Conservation (phyloP, 2,888 invertebrate genomes). For the Melinopterus prodromus region DNA sequence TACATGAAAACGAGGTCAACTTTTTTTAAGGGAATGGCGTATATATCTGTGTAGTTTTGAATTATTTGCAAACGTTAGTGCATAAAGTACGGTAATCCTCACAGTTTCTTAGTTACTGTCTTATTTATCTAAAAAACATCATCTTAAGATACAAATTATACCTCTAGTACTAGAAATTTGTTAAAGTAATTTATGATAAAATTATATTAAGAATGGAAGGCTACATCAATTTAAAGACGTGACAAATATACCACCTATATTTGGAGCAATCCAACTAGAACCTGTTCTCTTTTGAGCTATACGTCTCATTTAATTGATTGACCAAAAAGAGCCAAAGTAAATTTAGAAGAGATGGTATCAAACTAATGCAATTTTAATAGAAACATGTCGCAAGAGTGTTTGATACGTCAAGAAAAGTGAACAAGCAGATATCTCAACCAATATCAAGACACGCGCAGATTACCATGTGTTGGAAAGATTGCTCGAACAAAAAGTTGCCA, state of each 20-base stretch:
- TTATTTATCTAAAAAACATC: too few relatives aligned
- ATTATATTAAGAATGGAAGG: too few relatives aligned
- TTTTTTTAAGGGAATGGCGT: too few relatives aligned
- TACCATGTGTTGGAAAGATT: not conserved
- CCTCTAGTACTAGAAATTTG: too few relatives aligned
- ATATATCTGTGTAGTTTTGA: too few relatives aligned
- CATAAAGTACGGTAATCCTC: too few relatives aligned
- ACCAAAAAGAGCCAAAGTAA: constrained; percentile 32
- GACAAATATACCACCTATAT: constrained; percentile 24
- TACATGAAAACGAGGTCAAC: too few relatives aligned
- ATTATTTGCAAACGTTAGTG: too few relatives aligned
- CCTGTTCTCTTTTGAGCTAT: constrained; percentile 29
- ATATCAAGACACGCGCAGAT: not conserved
- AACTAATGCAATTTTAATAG: constrained; percentile 19
- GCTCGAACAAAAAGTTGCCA: not conserved
- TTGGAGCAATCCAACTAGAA: constrained; percentile 30
- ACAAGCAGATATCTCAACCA: not conserved
- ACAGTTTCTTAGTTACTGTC: too few relatives aligned
- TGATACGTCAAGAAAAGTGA: not conserved
- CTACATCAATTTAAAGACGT: too few relatives aligned
- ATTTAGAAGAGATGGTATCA: constrained; percentile 29
- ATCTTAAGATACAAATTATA: too few relatives aligned
- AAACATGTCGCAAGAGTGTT: not conserved
- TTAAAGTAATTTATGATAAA: too few relatives aligned
- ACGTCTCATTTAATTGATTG: constrained; percentile 16